Conservation (phyloP, 2,888 invertebrate genomes). For the Cheilosia vernalis region DNA sequence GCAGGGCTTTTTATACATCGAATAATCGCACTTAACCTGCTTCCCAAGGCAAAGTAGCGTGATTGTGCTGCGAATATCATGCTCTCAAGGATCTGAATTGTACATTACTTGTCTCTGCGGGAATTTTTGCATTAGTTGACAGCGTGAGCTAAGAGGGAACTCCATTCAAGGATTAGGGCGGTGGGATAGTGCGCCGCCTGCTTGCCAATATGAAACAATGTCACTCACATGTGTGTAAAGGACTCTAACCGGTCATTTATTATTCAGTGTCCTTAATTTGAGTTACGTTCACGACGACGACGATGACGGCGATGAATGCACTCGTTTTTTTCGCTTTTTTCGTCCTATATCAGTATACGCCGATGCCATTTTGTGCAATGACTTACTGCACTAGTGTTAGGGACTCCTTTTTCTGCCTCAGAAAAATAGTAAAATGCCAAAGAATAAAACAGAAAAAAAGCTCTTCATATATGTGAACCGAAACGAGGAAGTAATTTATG, state of each 20-base stretch:
- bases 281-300: constrained; percentile 35
- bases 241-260: constrained; percentile 68
- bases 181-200: constrained; percentile 16
- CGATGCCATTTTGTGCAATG: not conserved
- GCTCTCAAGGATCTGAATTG: constrained; percentile 20
- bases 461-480: constrained; percentile 5
- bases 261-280: constrained; percentile 72
- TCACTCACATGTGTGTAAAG: constrained; percentile 46
- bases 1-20: constrained; percentile 21
- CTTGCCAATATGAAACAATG: constrained; percentile 49
- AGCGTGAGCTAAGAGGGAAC: not conserved
- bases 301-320: constrained; percentile 52
- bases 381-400: constrained; percentile 1
- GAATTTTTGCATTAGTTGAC: constrained; percentile 14
- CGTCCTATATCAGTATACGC: not conserved
- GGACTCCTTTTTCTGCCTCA: constrained; percentile 1
- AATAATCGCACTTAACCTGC: constrained; percentile 64
- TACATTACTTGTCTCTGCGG: constrained; percentile 22
- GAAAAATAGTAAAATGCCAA: constrained; percentile 14
- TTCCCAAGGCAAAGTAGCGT: constrained; percentile 24
- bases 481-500: constrained; percentile 64
- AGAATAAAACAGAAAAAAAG: not conserved
- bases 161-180: constrained; percentile 38
- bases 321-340: not conserved
- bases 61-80: not conserved